phyloP scores from a whole-genome alignment of 1,140 invertebrate genomes.

The Magallana angulata region DNA sequence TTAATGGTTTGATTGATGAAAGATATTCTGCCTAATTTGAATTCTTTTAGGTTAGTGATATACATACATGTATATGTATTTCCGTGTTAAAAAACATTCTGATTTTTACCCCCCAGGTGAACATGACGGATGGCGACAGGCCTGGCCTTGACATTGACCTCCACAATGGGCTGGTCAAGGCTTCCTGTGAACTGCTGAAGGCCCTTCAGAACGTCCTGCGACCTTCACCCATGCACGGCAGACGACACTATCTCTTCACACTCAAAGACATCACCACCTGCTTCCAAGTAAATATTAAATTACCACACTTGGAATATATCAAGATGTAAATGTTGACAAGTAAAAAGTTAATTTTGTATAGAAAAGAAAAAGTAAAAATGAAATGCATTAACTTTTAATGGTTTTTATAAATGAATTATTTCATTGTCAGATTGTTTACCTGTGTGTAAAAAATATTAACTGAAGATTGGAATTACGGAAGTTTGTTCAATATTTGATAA shows the following conservation, averaged over 20 bases:
- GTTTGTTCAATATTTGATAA: no score
- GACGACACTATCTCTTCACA: slow-evolving; percentile 78
- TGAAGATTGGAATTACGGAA: no score
- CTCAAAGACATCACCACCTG: slow-evolving; percentile 78
- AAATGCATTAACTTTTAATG: background rate
- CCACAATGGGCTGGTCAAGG: slow-evolving; percentile 75
- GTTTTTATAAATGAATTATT: no score
- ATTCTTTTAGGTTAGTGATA: no score
- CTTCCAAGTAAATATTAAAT: slow-evolving; percentile 72
- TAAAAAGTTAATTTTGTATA: background rate
- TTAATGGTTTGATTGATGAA: no score
- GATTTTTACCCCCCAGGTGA: slow-evolving; percentile 62
- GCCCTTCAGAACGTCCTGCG: slow-evolving; percentile 74
- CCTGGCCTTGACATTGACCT: slow-evolving; percentile 77
- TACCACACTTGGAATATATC: background rate
- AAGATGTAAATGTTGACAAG: background rate
- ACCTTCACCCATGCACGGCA: slow-evolving; percentile 74
- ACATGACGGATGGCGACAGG: slow-evolving; percentile 74
- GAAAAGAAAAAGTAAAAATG: background rate
- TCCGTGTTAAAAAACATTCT: background rate
- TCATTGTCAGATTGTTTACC: no score
- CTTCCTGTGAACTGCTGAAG: slow-evolving; percentile 75
- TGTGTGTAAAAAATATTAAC: no score
- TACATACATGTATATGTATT: no score
- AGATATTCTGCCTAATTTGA: no score